Percentiles rank a stretch among this genome's conserved stretches.
phyloP scores from a whole-genome alignment of 2,797 vertebrate species.

The Rhynchotus rufescens region DNA sequence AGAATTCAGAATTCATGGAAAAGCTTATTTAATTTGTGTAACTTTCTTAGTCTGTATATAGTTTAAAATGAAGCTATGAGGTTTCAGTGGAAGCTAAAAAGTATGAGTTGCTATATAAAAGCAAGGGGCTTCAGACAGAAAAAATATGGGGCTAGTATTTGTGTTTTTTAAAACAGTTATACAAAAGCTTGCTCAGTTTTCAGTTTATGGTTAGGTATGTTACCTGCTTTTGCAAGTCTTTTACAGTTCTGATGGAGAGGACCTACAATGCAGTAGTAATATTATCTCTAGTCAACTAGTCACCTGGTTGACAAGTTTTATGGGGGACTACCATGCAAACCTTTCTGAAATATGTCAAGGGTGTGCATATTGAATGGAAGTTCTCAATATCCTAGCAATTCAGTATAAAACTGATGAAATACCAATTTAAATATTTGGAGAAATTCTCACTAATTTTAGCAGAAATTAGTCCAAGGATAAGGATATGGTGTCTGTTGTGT shows the following conservation, averaged over 20 bases:
- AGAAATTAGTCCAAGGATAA: not conserved
- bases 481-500: not conserved
- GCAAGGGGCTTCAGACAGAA: not conserved
- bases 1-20: not conserved
- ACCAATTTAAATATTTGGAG: not conserved
- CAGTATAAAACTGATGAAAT: not conserved
- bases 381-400: not conserved
- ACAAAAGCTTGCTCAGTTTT: not conserved
- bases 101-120: not conserved
- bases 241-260: rapidly evolving
- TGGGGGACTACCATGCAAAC: not conserved
- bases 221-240: not conserved
- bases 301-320: not conserved
- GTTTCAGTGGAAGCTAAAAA: not conserved
- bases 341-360: not conserved
- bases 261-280: not conserved
- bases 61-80: not conserved
- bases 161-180: not conserved
- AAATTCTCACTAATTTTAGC: not conserved
- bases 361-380: not conserved
- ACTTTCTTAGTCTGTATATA: not conserved
- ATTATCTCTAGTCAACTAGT: not conserved
- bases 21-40: not conserved
- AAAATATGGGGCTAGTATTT: not conserved
- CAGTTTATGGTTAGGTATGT: not conserved